A percentile compares a stretch with the other conserved stretches of the same genome.
phyloP scores from a whole-genome alignment of 1,140 invertebrate species.

The Kradibia gibbosae region DNA sequence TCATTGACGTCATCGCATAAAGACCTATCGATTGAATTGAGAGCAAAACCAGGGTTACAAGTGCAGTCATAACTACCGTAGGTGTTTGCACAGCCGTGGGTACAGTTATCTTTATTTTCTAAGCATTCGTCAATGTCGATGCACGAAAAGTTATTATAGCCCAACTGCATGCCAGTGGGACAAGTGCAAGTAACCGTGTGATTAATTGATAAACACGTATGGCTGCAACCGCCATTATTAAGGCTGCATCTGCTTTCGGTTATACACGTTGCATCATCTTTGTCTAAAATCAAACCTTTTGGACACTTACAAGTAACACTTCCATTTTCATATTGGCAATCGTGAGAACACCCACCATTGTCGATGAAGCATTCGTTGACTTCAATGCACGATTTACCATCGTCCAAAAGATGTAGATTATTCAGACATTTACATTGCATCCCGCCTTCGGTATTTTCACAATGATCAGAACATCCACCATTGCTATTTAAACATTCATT shows the following conservation, averaged over 20 bases:
- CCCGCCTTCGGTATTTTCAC: slow-evolving; percentile 74
- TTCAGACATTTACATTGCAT: slow-evolving; percentile 75
- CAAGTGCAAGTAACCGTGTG: slow-evolving; percentile 70
- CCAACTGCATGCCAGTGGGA: slow-evolving; percentile 63
- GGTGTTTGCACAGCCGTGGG: slow-evolving; percentile 80
- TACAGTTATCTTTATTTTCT: slow-evolving; percentile 66
- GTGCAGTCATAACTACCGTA: slow-evolving; percentile 83
- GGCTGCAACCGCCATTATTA: slow-evolving; percentile 75
- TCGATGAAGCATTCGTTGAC: slow-evolving; percentile 76
- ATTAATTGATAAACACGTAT: slow-evolving; percentile 56
- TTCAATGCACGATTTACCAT: slow-evolving; percentile 74
- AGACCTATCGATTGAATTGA: slow-evolving; percentile 54
- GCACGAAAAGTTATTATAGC: slow-evolving; percentile 55
- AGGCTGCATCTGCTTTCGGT: slow-evolving; percentile 64
- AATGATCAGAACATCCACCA: slow-evolving; percentile 74
- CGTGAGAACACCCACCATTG: slow-evolving; percentile 74
- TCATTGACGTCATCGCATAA: slow-evolving; percentile 68
- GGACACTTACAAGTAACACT: slow-evolving; percentile 78
- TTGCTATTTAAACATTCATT: slow-evolving; percentile 76
- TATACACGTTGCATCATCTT: slow-evolving; percentile 52
- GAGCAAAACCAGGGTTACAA: slow-evolving; percentile 81
- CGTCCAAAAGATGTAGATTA: slow-evolving; percentile 65
- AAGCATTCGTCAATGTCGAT: slow-evolving; percentile 76
- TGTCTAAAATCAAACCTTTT: slow-evolving; percentile 78
- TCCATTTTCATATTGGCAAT: slow-evolving; percentile 69